Evolutionary conservation across 2,888 invertebrate genomes (phyloP).

Genomic region (Sarcophaga subvicina): DNA sequence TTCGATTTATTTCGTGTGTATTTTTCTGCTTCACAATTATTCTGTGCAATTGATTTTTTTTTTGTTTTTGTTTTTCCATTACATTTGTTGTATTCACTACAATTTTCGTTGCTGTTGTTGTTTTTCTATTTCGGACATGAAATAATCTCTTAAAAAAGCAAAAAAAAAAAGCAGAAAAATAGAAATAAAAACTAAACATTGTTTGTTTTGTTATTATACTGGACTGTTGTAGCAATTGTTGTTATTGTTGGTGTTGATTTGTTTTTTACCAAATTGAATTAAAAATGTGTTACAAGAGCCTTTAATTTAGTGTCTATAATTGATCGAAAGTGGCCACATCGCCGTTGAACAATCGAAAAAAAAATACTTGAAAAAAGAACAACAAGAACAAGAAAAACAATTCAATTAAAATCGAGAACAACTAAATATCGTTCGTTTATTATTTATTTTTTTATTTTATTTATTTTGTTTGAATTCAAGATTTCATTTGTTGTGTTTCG

Average conservation of each 20-base stretch:
- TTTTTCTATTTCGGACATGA: slow-evolving; percentile 37
- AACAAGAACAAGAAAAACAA: background rate
- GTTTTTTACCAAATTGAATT: slow-evolving; percentile 64
- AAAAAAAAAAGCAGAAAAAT: background rate
- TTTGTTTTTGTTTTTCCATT: slow-evolving; percentile 28
- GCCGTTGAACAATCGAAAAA: slow-evolving; percentile 3
- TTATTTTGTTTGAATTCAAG: slow-evolving; percentile 15
- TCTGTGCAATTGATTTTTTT: slow-evolving; percentile 46
- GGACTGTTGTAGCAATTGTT: slow-evolving; percentile 9
- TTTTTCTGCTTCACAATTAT: slow-evolving; percentile 8
- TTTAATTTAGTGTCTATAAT: slow-evolving; percentile 65
- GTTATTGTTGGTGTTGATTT: slow-evolving; percentile 36
- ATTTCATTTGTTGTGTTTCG: slow-evolving; percentile 34
- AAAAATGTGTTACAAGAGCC: slow-evolving; percentile 58
- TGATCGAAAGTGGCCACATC: slow-evolving; percentile 59
- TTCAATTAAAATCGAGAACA: background rate
- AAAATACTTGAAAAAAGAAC: too few species aligned
- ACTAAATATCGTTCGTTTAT: background rate
- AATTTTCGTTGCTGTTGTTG: slow-evolving; percentile 33
- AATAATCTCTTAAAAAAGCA: slow-evolving; percentile 28
- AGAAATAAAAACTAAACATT: slow-evolving; percentile 15
- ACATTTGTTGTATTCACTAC: slow-evolving; percentile 15
- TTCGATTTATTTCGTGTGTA: slow-evolving; percentile 17
- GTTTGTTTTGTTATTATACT: slow-evolving; percentile 16
- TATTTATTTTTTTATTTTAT: slow-evolving; percentile 39